Evolutionary conservation across 1,140 invertebrate genomes (phyloP).

Genomic region (Hydropsyche tenuis): DNA sequence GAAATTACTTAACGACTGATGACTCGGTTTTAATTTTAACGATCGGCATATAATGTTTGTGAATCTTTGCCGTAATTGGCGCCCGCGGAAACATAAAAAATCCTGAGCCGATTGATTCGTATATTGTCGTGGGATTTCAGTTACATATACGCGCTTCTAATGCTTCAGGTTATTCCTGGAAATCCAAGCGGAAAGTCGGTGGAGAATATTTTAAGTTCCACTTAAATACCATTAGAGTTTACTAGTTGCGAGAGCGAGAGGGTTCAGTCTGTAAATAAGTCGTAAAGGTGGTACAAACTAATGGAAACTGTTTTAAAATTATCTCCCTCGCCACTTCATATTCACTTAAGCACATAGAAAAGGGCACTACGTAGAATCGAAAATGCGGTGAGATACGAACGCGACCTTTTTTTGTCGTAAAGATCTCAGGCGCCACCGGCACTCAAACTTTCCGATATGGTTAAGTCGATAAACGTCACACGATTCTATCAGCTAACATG

Average conservation of each 20-base stretch:
- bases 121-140: too few relatives aligned
- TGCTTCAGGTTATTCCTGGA: neutral
- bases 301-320: constrained; percentile 35
- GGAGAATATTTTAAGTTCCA: constrained; percentile 19
- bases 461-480: too few relatives aligned
- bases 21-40: constrained; percentile 35
- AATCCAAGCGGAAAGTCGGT: neutral
- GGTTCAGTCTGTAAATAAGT: constrained; percentile 25
- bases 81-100: neutral
- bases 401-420: neutral
- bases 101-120: too few relatives aligned
- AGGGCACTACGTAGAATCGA: constrained; percentile 2
- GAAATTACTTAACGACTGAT: constrained; percentile 30
- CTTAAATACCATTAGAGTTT: constrained; percentile 11
- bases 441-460: too few relatives aligned
- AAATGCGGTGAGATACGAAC: neutral
- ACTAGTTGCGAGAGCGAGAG: neutral
- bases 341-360: constrained; percentile 11
- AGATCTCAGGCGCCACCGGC: neutral
- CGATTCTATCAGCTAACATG: too few relatives aligned
- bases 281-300: constrained; percentile 29
- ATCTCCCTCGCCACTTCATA: constrained; percentile 28
- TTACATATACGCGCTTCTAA: too few relatives aligned
- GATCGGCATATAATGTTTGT: neutral
- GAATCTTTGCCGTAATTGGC: neutral